Evolutionary conservation across 2,113 vertebrate genomes (phyloP), one percentile per base, ranked within the genome.

Genomic region (Rhea pennata): DNA sequence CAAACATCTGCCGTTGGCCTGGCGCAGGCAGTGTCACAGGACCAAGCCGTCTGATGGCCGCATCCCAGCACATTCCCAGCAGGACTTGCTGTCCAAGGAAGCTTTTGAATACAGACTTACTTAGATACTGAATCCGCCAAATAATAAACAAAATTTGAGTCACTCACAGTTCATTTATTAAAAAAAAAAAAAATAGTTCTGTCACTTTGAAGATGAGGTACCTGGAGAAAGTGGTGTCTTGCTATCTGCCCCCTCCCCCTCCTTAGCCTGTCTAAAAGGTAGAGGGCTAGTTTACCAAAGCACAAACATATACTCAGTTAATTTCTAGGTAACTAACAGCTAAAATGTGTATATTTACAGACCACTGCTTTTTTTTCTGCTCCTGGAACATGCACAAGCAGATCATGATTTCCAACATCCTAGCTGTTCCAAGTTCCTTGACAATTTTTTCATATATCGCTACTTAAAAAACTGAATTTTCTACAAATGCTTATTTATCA

Each of bases 61-160:
- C 39, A 39, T n/a, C 9, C 61, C 64, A 42, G 12, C 36, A 56
- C 51, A 6, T 23, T 26, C 73, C 80, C 66, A n/a, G 44, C 66
- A 42, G 39, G 22, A 46, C 24, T 0, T 53, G 53, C 17, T 48
- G 13, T 17, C 29, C 33, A 0, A 42, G 26, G 50, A 40, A 19
- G 42, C 40, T 78, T 76, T 79, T 59, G 48, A 54, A 23, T 46
- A 64, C 15, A 54, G 61, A 67, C 12, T 42, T 10, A 67, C 12
- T 42, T 10, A 67, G 65, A 44, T 76, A 39, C 9, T 46, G 42
- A 54, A 12, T 62, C 22, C 27, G 82, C 74, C 58, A 61, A 78
- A 84, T 17, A 67, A 40, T 0, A 0, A 83, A 71, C 4, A 69
- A 79, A 17, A 85, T 42, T 0, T 0, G 1, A 61, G 12, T 78